These are phyloP conservation scores for Hirtodrosophila trivittata DNA, from an alignment of 2,888 invertebrate genomes.

Conservation along the genomic window DNA sequence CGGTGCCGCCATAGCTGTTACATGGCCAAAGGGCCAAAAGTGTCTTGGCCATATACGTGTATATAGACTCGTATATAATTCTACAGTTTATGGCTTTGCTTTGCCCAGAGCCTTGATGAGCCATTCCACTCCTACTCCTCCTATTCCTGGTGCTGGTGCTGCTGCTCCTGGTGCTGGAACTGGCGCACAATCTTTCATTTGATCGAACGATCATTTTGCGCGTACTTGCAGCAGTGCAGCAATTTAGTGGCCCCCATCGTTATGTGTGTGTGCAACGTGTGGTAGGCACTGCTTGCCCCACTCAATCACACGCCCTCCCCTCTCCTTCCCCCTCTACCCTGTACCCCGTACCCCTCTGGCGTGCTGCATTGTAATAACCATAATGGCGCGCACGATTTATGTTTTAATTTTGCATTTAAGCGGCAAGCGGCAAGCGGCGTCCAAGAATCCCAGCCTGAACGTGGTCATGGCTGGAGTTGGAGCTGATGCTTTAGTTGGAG, in stretches of 20 bases:
- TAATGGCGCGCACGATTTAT: conserved; percentile 82
- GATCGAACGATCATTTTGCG: conserved; percentile 76
- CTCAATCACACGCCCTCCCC: conserved; percentile 64
- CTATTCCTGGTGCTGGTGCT: conserved; percentile 10
- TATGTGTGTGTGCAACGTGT: conserved; percentile 22
- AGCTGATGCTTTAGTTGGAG: neutral
- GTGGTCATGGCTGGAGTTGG: conserved; percentile 5
- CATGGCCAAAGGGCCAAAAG: conserved; percentile 43
- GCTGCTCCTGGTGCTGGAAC: conserved; percentile 9
- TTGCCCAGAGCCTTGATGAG: conserved; percentile 42
- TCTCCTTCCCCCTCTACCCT: conserved; percentile 12
- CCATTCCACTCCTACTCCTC: conserved; percentile 19
- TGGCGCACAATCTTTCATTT: conserved; percentile 58
- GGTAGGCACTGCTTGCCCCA: conserved; percentile 40
- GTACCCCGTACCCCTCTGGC: conserved; percentile 35
- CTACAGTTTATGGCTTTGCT: conserved; percentile 63
- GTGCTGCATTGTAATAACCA: conserved; percentile 78
- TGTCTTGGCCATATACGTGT: too few species aligned
- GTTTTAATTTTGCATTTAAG: conserved; percentile 82
- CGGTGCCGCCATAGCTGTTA: conserved; percentile 75
- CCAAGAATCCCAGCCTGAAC: neutral
- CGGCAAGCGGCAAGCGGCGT: conserved; percentile 32
- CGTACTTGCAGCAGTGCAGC: conserved; percentile 67
- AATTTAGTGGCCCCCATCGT: conserved; percentile 49
- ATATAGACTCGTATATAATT: conserved; percentile 48